Evolutionary conservation across 2,888 invertebrate species (phyloP).

Genomic region (Yponomeuta sedellus): DNA sequence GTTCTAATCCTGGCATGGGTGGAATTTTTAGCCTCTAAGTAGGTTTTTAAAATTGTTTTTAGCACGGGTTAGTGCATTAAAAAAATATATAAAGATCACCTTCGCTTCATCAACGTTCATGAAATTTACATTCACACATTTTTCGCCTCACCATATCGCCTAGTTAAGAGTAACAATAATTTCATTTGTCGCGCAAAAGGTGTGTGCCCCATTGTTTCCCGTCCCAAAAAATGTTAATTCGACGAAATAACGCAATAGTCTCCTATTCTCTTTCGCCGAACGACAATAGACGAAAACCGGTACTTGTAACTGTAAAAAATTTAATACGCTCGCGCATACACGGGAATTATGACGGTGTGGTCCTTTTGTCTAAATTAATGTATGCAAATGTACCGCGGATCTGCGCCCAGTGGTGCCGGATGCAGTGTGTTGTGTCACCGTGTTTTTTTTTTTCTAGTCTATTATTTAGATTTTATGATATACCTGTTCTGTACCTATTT

Average conservation of each 20-base stretch:
- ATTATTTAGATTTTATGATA: conserved; percentile 27
- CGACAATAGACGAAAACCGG: conserved; percentile 72
- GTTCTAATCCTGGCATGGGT: no score
- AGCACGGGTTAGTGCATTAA: no score
- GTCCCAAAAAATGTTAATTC: conserved; percentile 60
- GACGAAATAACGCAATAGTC: conserved; percentile 38
- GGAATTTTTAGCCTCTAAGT: no score
- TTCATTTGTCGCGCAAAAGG: conserved; percentile 37
- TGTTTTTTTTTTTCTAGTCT: conserved; percentile 31
- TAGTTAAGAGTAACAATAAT: not conserved
- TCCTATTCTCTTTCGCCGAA: conserved; percentile 46
- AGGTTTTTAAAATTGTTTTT: no score
- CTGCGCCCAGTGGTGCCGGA: conserved; percentile 33
- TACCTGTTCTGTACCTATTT: not conserved
- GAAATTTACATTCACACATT: no score
- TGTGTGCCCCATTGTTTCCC: conserved; percentile 63
- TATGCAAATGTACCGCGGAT: conserved; percentile 65
- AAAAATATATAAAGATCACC: no score
- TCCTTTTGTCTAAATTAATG: conserved; percentile 59
- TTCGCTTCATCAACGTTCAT: no score
- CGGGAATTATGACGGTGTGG: conserved; percentile 68
- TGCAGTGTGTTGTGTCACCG: conserved; percentile 29
- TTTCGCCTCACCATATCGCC: no score
- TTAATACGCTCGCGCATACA: conserved; percentile 41
- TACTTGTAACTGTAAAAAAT: conserved; percentile 74